Percentiles rank a stretch among this genome's conserved stretches.
These are phyloP conservation scores for Rhyacichthys aspro DNA, from an alignment of 2,797 vertebrate species.

Conservation along the genomic window DNA sequence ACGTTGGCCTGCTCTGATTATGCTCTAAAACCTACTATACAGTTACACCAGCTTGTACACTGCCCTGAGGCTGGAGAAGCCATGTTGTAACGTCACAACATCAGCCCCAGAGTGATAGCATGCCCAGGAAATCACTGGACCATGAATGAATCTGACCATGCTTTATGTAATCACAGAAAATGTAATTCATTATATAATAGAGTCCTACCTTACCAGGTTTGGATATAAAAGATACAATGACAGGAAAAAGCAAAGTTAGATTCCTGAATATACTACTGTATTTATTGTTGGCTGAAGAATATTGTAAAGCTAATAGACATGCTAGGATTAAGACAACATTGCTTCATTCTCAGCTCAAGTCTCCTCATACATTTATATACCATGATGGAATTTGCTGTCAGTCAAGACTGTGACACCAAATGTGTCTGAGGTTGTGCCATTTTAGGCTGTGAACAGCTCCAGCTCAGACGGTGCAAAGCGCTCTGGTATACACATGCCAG, in stretches of 20 bases:
- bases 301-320: conserved; percentile 2
- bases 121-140: conserved; percentile 35
- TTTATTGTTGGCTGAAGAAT: neutral
- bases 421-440: conserved; percentile 34
- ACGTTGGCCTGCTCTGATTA: neutral
- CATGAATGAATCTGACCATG: conserved; percentile 28
- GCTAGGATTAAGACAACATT: conserved; percentile 37
- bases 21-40: neutral
- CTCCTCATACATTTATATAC: conserved; percentile 34
- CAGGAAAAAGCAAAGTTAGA: neutral
- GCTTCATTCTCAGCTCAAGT: conserved; percentile 1
- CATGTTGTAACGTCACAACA: conserved; percentile 42
- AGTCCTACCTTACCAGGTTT: neutral
- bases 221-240: conserved; percentile 1
- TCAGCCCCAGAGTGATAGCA: conserved; percentile 26
- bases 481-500: conserved; percentile 43
- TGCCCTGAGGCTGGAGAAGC: conserved; percentile 37
- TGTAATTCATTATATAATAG: conserved; percentile 26
- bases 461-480: conserved; percentile 59
- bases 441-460: conserved; percentile 50
- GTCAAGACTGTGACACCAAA: conserved; percentile 33
- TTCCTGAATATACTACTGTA: neutral
- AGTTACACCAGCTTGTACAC: neutral
- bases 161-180: conserved; percentile 42
- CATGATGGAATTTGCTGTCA: conserved; percentile 48